A percentile compares a stretch with the other conserved stretches of the same genome.
phyloP scores from a whole-genome alignment of 2,113 vertebrate species.

The Furnarius figulus region DNA sequence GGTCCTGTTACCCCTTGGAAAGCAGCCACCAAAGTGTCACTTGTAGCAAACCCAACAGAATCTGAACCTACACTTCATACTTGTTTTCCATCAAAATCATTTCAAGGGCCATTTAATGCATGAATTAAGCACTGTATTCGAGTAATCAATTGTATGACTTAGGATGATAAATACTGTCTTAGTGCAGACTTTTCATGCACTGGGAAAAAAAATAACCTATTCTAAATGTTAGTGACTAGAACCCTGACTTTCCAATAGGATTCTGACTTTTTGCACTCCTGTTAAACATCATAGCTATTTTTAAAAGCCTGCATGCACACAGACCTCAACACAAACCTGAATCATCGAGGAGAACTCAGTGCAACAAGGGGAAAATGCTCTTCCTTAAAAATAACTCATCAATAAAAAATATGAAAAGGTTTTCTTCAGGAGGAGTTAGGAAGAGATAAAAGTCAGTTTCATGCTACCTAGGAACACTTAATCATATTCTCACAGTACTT shows the following conservation, averaged over 20 bases:
- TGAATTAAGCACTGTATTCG: neutral
- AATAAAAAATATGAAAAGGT: neutral
- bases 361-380: neutral
- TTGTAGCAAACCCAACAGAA: neutral
- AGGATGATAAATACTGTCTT: neutral
- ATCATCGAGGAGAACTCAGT: neutral
- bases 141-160: neutral
- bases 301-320: neutral
- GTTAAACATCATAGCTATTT: neutral
- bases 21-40: neutral
- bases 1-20: neutral
- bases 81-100: neutral
- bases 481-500: neutral
- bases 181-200: neutral
- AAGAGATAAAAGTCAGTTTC: neutral
- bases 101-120: slow-evolving; percentile 41
- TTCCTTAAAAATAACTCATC: neutral
- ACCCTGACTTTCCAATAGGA: neutral
- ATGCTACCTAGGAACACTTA: neutral
- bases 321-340: neutral
- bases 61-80: neutral
- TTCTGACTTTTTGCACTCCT: neutral
- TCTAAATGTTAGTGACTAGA: neutral
- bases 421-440: neutral
- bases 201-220: neutral